Conservation (phyloP, 2,113 vertebrate genomes). For the Chionomys nivalis region DNA sequence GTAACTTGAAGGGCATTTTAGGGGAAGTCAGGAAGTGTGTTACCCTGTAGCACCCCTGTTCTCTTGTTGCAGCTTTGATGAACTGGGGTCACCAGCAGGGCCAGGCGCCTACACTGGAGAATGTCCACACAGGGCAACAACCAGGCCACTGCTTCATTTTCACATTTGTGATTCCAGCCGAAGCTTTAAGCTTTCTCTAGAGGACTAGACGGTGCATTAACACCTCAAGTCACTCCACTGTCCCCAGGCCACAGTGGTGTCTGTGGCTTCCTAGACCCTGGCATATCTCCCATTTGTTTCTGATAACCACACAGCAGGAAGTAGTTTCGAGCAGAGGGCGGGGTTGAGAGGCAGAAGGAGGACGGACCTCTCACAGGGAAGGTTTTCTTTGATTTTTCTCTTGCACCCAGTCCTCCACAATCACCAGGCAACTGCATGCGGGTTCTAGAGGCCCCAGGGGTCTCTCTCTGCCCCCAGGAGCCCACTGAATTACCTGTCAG, state of each 20-base stretch:
- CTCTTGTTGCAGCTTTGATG: constrained; percentile 61
- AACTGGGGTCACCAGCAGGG: constrained; percentile 46
- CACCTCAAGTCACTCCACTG: constrained; percentile 26
- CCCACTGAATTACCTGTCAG: neutral
- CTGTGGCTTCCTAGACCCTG: neutral
- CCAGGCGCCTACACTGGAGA: neutral
- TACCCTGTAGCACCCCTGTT: constrained; percentile 24
- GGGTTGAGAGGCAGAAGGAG: neutral
- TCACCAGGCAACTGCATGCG: neutral
- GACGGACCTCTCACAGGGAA: neutral
- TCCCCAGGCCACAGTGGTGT: constrained; percentile 3
- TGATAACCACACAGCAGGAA: constrained; percentile 54
- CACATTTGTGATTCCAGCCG: constrained; percentile 34
- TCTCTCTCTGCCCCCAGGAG: neutral
- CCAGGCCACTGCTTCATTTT: constrained; percentile 68
- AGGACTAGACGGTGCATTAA: constrained; percentile 69
- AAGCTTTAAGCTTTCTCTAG: constrained; percentile 71
- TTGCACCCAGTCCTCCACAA: neutral
- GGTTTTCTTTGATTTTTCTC: neutral
- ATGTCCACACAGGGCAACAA: constrained; percentile 14
- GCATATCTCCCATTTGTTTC: constrained; percentile 60
- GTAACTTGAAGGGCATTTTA: constrained; percentile 44
- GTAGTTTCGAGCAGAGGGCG: constrained; percentile 25
- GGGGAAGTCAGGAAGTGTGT: constrained; percentile 7
- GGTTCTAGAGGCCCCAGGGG: neutral